Evolutionary conservation across 2,113 vertebrate species (phyloP).

Genomic region (Microcebus ravelobensis): DNA sequence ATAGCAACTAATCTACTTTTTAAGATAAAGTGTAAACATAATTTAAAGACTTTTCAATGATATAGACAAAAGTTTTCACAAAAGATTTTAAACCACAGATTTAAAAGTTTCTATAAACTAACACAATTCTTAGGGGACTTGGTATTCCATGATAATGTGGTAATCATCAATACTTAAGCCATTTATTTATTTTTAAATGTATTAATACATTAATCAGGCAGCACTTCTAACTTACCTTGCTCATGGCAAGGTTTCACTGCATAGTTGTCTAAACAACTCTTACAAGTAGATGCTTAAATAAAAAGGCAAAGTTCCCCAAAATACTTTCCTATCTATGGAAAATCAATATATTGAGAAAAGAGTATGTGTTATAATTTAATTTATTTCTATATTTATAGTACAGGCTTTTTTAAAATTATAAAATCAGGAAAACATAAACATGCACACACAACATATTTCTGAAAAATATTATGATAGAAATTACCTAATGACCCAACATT

Average conservation of each 20-base stretch:
- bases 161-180: background rate
- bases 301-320: background rate
- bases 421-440: background rate
- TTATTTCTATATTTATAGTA: background rate
- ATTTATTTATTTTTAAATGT: background rate
- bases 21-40: slow-evolving; percentile 19
- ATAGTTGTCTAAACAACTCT: background rate
- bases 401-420: background rate
- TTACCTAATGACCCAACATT: background rate
- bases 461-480: background rate
- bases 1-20: background rate
- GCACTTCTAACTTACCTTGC: background rate
- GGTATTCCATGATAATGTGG: background rate
- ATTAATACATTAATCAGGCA: background rate
- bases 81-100: background rate
- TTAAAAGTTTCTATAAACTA: slow-evolving; percentile 18
- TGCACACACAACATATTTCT: background rate
- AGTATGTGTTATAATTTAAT: background rate
- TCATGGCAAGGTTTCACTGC: background rate
- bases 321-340: background rate
- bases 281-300: background rate
- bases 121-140: background rate
- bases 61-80: background rate
- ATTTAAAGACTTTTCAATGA: background rate
- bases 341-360: background rate